phyloP scores from a whole-genome alignment of 2,797 vertebrate species.

The Paramormyrops hopkinsi region DNA sequence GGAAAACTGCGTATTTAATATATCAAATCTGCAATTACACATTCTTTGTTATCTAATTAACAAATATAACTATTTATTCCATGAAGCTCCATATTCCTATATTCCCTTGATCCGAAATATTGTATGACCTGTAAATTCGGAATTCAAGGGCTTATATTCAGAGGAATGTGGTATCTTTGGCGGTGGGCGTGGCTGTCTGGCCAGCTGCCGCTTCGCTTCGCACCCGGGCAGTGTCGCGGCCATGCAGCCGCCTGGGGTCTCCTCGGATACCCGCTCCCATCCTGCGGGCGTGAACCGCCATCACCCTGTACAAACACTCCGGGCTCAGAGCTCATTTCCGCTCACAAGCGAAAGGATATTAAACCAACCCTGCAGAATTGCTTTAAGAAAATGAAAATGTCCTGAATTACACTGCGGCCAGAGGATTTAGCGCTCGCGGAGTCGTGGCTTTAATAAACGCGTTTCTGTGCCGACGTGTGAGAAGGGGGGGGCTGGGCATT shows the following conservation, averaged over 20 bases:
- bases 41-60: not conserved
- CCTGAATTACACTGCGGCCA: not conserved
- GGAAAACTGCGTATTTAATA: not conserved
- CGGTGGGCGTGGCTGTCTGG: not conserved
- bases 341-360: slow-evolving; percentile 21
- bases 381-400: not conserved
- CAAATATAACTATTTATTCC: not conserved
- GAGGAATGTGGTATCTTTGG: not conserved
- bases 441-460: not conserved
- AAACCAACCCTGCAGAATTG: not conserved
- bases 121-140: no score
- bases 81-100: not conserved
- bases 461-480: not conserved
- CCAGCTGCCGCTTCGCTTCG: not conserved
- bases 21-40: not conserved
- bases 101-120: not conserved
- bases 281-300: not conserved
- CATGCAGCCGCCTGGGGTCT: not conserved
- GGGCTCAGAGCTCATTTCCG: slow-evolving; percentile 19
- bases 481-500: not conserved
- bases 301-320: slow-evolving; percentile 20
- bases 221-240: not conserved
- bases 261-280: not conserved
- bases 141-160: not conserved
- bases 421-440: not conserved